Evolutionary conservation across 2,888 invertebrate genomes (phyloP), one percentile per base, ranked within the genome.

Genomic region (Microctonus aethiopoides): DNA sequence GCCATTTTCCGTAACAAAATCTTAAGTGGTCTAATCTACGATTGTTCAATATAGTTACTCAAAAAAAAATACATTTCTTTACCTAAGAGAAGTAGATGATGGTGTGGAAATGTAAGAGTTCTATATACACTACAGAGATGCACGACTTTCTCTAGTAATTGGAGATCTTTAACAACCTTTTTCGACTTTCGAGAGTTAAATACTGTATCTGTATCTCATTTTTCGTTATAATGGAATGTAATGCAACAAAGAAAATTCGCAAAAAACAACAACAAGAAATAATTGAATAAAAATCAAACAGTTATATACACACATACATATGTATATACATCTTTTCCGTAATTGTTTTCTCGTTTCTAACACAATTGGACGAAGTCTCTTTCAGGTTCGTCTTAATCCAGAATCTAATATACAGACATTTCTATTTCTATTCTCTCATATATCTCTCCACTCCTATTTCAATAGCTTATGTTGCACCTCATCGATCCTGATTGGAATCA

Each of bases 101-200:
- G 56, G 34, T 57, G 36, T 22, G 39, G 13, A 52, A 66, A 16
- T 26, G 62, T 41, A 46, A 16, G 46, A 20, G 57, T 26, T 46
- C 13, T 26, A 51, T 22, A 36, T 52, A 57, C 66, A 60, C 29
- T 63, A 46, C 24, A 29, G 5, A 46, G 32, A 51, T 77, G 72
- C 72, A 63, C 70, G 74, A 74, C 72, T 76, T 68, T 59, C 36
- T 65, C 72, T 68, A 72, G 76, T 81, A 80, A 81, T 80, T 80
- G 81, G 75, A 76, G 77, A 77, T 77, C 81, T 80, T 81, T 80
- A 80, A 81, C 78, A 75, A 79, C 70, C 75, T 70, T 66, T 67
- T 74, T 52, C 74, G 52, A 74, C 66, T 67, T 74, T 52, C 74
- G 52, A 74, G 67, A 26, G 69, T 71, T 46, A 6, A n/a, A 46